Conservation (phyloP, 2,888 invertebrate genomes). For the Drosophila sordidula region DNA sequence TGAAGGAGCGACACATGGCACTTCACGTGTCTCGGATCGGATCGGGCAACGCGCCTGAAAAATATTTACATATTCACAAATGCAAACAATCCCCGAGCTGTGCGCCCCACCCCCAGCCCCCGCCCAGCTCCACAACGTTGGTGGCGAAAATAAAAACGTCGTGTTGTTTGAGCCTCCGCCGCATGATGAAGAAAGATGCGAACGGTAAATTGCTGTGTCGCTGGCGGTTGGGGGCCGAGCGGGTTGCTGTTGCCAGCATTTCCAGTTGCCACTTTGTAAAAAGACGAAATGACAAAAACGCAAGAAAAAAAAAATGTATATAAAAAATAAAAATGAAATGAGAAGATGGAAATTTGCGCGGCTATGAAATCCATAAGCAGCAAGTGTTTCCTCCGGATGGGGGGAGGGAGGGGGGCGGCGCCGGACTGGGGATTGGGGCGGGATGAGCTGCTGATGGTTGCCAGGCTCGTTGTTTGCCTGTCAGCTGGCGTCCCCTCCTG, state of each 20-base stretch:
- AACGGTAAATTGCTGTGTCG: constrained; percentile 60
- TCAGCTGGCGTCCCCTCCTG: constrained; percentile 43
- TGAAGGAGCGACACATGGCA: constrained; percentile 47
- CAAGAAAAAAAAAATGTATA: not conserved
- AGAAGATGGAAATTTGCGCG: constrained; percentile 31
- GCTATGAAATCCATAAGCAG: constrained; percentile 65
- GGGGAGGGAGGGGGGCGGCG: not conserved
- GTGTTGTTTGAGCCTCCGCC: constrained; percentile 61
- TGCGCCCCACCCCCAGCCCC: no score
- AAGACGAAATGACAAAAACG: constrained; percentile 53
- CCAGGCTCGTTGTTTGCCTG: constrained; percentile 26
- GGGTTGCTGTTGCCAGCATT: constrained; percentile 28
- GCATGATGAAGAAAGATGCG: constrained; percentile 67
- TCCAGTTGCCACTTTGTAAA: constrained; percentile 66
- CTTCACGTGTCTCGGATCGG: constrained; percentile 45
- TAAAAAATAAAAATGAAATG: constrained; percentile 18
- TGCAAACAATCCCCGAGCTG: constrained; percentile 57
- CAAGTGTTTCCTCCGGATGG: constrained; percentile 61
- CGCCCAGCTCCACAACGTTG: constrained; percentile 6
- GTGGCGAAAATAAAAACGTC: constrained; percentile 61
- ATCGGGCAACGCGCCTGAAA: constrained; percentile 50
- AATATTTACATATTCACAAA: constrained; percentile 64
- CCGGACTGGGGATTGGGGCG: constrained; percentile 7
- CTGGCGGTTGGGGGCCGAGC: not conserved
- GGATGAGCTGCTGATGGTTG: constrained; percentile 48